These are phyloP conservation scores for Clarias magur DNA, from an alignment of 2,113 vertebrate genomes.

Conservation along the genomic window DNA sequence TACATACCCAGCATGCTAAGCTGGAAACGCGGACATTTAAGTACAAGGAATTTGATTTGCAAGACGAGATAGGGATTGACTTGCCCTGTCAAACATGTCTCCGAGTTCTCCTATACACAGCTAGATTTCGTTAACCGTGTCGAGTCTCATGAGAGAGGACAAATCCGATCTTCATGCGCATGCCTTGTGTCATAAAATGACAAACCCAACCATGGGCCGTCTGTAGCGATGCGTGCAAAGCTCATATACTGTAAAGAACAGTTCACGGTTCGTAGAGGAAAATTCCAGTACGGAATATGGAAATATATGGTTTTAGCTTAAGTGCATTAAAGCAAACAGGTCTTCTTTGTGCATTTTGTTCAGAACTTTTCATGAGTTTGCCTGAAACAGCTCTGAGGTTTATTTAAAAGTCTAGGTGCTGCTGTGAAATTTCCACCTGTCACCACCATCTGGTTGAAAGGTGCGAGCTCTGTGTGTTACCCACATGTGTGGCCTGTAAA, in stretches of 20 bases:
- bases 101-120: not conserved
- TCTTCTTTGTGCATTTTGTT: not conserved
- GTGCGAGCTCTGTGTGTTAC: conserved; percentile 17
- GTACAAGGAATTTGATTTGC: not conserved
- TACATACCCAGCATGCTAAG: not conserved
- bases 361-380: conserved; percentile 1
- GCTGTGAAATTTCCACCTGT: conserved; percentile 36
- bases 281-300: not conserved
- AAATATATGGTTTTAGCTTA: not conserved
- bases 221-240: not conserved
- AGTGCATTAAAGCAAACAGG: not conserved
- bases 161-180: not conserved
- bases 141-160: not conserved
- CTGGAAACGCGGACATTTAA: not conserved
- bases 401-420: conserved; percentile 1
- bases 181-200: not conserved
- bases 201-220: not conserved
- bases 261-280: too few species aligned
- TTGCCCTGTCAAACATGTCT: not conserved
- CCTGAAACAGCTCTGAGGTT: conserved; percentile 16
- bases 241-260: not conserved
- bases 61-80: not conserved
- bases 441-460: conserved; percentile 14
- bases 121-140: not conserved
- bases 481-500: conserved; percentile 36